phyloP scores from a whole-genome alignment of 2,888 invertebrate genomes.

The Andrena dorsata region DNA sequence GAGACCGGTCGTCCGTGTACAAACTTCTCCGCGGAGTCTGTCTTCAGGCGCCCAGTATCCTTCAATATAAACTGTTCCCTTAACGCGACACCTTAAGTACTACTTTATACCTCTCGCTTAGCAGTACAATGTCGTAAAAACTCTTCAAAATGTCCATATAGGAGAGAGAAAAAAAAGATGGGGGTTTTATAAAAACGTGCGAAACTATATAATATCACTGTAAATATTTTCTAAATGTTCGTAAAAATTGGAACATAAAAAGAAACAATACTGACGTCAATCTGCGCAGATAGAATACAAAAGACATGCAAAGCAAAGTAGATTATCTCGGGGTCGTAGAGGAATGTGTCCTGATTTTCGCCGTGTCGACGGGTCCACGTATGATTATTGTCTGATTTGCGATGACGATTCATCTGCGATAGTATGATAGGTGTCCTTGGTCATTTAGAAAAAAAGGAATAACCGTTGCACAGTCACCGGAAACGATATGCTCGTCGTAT shows the following conservation, averaged over 20 bases:
- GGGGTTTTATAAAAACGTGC: conserved; percentile 58
- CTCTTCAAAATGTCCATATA: conserved; percentile 46
- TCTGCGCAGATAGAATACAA: conserved; percentile 73
- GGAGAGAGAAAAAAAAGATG: conserved; percentile 31
- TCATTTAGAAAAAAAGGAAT: conserved; percentile 1
- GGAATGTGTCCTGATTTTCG: conserved; percentile 62
- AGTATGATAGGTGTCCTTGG: background rate
- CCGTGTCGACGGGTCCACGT: background rate
- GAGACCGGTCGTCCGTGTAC: conserved; percentile 24
- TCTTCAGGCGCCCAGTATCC: conserved; percentile 35
- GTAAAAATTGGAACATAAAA: conserved; percentile 57
- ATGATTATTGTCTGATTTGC: conserved; percentile 7
- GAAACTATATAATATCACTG: conserved; percentile 33
- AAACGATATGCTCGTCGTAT: background rate
- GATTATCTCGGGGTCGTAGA: conserved; percentile 12
- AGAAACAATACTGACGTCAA: conserved; percentile 81
- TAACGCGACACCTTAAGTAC: conserved; percentile 33
- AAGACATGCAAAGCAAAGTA: conserved; percentile 73
- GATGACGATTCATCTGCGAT: conserved; percentile 12
- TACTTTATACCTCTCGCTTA: conserved; percentile 37
- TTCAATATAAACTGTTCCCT: conserved; percentile 21
- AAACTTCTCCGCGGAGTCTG: conserved; percentile 19
- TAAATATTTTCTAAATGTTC: conserved; percentile 49
- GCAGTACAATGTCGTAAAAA: conserved; percentile 54
- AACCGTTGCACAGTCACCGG: background rate